These are phyloP conservation scores for Thunnus albacares DNA, from an alignment of 2,797 vertebrate species.

Conservation along the genomic window DNA sequence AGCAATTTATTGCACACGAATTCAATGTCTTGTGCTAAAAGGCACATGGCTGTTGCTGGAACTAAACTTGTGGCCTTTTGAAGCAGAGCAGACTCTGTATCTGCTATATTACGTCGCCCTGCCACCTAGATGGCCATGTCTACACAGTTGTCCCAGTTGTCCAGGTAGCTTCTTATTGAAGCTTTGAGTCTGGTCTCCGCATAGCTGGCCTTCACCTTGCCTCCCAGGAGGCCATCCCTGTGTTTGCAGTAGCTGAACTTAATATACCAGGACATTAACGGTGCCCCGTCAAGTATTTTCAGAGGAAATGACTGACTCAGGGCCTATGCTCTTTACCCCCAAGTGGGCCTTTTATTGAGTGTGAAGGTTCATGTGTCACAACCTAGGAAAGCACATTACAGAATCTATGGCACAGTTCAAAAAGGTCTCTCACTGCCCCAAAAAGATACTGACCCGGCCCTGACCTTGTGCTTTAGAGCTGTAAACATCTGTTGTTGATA, in stretches of 20 bases:
- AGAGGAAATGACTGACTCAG: conserved; percentile 77
- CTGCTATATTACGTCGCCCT: conserved; percentile 2
- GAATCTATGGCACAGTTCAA: conserved; percentile 47
- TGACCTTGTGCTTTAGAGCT: conserved; percentile 51
- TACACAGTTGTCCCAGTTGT: conserved; percentile 37
- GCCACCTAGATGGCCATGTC: conserved; percentile 2
- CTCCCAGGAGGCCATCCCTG: conserved; percentile 64
- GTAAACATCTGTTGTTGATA: conserved; percentile 74
- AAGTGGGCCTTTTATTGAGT: conserved; percentile 65
- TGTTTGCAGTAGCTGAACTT: conserved; percentile 77
- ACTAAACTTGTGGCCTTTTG: conserved; percentile 1
- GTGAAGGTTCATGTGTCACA: conserved; percentile 69
- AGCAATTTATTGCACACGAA: too few species aligned
- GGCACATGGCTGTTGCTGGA: neutral
- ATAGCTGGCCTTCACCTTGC: conserved; percentile 67
- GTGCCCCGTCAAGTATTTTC: conserved; percentile 69
- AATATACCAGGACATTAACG: conserved; percentile 69
- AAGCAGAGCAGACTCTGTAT: conserved; percentile 3
- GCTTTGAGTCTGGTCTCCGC: conserved; percentile 39
- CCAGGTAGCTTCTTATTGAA: conserved; percentile 37
- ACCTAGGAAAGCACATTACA: conserved; percentile 58
- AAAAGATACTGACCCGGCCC: conserved; percentile 49
- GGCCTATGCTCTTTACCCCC: conserved; percentile 53
- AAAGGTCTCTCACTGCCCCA: conserved; percentile 23
- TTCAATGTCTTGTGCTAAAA: neutral